Base-by-base conservation (phyloP, 2,113 vertebrate species). In the Butorides virescens region DNA sequence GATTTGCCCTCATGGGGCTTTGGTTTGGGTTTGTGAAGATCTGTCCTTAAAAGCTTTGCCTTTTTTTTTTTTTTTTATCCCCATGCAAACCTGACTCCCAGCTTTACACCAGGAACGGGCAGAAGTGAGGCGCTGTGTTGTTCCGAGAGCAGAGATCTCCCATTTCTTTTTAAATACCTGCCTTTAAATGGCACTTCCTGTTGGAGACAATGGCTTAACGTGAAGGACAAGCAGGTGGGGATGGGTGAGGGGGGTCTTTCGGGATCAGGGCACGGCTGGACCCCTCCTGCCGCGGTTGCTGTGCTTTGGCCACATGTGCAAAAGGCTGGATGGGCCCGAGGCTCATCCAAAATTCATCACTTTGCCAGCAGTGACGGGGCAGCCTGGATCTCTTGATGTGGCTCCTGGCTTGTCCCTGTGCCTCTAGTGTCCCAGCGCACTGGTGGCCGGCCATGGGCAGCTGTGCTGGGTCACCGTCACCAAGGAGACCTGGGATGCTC, bases 21-120 rank as follows among this genome's bases (percentile, higher is more conserved):
- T 86, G 30, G 77, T 81, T 92, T 92, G 78, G 84, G 70, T 92
- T 92, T 92, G 74, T 67, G 66, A 84, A 81, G 90, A 75, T 95
- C n/a, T 74, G 68, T 91, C 68, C 91, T 89, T 95, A 96, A 96
- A 97, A 96, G 92, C 83, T 30, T 92, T 77, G 61, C 46, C 20
- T 83, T 77, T 81, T 91, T 62, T 21, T 84, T 21, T 84, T 21
- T 32, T 79, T 93, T 90, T 89, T 42, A 76, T 73, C 91, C 67
- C 46, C 46, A 3, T 70, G 84, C 93, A 95, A 95, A 96, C 75
- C 75, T 70, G 74, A 72, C 56, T 94, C 91, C 53, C 5, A 5
- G 36, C 61, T 87, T 90, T 93, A 77, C 13, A 3, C 7, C 0
- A 26, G 73, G 34, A 78, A 61, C 2, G 8, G 70, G 73, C 70